Evolutionary conservation across 2,888 invertebrate species (phyloP), one percentile per base, ranked within the genome.

Genomic region (Ceriagrion tenellum): DNA sequence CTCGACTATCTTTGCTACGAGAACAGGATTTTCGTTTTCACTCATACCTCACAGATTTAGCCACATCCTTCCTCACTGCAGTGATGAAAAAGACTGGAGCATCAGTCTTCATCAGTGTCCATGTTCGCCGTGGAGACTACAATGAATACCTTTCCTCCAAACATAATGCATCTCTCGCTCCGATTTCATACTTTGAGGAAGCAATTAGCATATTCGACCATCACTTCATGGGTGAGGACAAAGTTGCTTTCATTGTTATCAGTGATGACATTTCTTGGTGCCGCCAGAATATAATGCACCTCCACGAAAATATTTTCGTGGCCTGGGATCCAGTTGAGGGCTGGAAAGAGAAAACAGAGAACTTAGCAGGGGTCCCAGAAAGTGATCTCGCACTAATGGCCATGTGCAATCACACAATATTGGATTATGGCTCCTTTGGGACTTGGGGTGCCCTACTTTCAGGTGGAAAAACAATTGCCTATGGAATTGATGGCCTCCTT

Each of bases 381-480:
- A 90, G 95, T 91, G 96, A 96, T 95, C 59, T 96, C 30, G 95
- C 96, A 4, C 74, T 95, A 18, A 90, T 96, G 69, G 90, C 95
- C 23, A 40, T 95, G 26, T 96, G 95, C 55, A 95, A 96, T 89
- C 96, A 96, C 95, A 96, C 96, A n/a, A 96, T 96, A 35, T 95
- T 95, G 55, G 93, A 95, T 35, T 95, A 95, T 47, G 95, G 95
- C 3, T 95, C 95, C 55, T 95, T 95, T 95, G 95, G 95, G n/a
- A 95, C 95, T 56, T 95, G 95, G 95, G 95, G 95, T 35, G 95
- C 95, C 1, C 95, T 95, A 55, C 63, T 95, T 35, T 69, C 95
- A 81, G 95, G 95, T 47, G 95, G 95, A 20, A 95, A 95, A 90
- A 95, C 95, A 23, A 95, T 95, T 56, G 89, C 69, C 30, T 95